Base-by-base conservation (phyloP, 2,888 invertebrate genomes). In the Cyaniris semiargus region DNA sequence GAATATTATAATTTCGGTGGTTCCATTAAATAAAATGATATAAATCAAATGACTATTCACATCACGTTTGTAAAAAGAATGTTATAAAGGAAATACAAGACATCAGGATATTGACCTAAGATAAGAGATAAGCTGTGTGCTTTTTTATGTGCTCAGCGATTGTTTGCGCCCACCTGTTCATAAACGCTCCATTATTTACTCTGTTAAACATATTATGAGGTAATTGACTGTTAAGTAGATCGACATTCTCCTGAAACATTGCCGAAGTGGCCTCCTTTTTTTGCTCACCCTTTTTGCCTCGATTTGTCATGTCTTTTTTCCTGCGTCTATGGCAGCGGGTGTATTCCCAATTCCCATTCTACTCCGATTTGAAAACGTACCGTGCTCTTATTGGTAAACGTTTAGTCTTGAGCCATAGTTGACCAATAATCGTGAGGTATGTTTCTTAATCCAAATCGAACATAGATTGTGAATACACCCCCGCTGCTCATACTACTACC, bases 111-210 rank as follows among this genome's bases (percentile, higher is more conserved):
- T 48, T 53, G 48, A 27, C 48, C 48, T 74, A 18, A 74, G 74
- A 74, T 74, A 53, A 74, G 71, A 34, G 74, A 74, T 74, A 74
- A 74, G 74, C 15, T 48, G 23, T 48, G 74, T 21, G 27, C 6
- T 27, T 72, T 74, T 74, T 74, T 74, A 74, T 74, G 74, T 74
- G 27, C 53, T 74, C 18, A 48, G 27, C 74, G n/a, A 27, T 48
- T 74, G 48, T 74, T 27, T 74, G 44, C 71, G 3, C 70, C n/a
- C 23, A 72, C 23, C 44, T 74, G 74, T 74, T n/a, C 10, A 8
- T 38, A 38, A 71, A 71, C 34, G 21, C n/a, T 71, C n/a, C 8
- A 38, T n/a, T 71, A n/a, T 10, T 71, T 34, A 7, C n/a, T 38
- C 7, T 18, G 38, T 71, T 38, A 21, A n/a, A 71, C n/a, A 38